These are phyloP conservation scores for Hyles lineata DNA, from an alignment of 2,888 invertebrate genomes.

Conservation along the genomic window DNA sequence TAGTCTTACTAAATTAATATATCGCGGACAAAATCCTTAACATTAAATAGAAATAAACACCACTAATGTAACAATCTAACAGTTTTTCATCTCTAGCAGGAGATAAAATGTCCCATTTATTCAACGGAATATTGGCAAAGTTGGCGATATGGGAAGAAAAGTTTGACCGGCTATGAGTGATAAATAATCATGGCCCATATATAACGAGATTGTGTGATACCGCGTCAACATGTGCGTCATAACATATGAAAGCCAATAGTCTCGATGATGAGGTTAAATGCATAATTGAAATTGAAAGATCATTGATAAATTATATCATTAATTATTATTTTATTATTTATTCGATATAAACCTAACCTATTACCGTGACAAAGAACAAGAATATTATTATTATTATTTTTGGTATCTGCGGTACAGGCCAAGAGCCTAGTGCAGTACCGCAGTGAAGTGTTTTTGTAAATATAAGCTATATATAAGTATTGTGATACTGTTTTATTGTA, in stretches of 20 bases:
- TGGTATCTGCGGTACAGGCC: too few relatives aligned
- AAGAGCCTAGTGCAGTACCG: too few relatives aligned
- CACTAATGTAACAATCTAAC: neutral
- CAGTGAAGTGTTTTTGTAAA: too few relatives aligned
- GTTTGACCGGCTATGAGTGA: slow-evolving; percentile 10
- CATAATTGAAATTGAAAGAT: neutral
- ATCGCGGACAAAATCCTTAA: too few relatives aligned
- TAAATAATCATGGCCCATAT: slow-evolving; percentile 11
- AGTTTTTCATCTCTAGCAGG: neutral
- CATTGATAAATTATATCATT: too few relatives aligned
- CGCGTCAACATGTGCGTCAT: slow-evolving; percentile 6
- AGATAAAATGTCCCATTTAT: slow-evolving; percentile 12
- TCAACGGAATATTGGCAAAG: neutral
- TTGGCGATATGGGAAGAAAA: slow-evolving; percentile 15
- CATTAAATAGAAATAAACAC: neutral
- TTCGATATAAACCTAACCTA: too few relatives aligned
- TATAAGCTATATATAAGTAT: too few relatives aligned
- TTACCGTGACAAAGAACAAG: too few relatives aligned
- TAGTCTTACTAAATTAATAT: too few relatives aligned
- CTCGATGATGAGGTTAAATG: neutral
- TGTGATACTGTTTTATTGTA: too few relatives aligned
- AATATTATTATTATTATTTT: too few relatives aligned
- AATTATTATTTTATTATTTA: too few relatives aligned
- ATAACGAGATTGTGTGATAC: slow-evolving; percentile 8
- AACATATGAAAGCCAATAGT: slow-evolving; percentile 15